Evolutionary conservation across 2,113 vertebrate species (phyloP), one percentile per base, ranked within the genome.

Genomic region (Bagarius yarrelli): DNA sequence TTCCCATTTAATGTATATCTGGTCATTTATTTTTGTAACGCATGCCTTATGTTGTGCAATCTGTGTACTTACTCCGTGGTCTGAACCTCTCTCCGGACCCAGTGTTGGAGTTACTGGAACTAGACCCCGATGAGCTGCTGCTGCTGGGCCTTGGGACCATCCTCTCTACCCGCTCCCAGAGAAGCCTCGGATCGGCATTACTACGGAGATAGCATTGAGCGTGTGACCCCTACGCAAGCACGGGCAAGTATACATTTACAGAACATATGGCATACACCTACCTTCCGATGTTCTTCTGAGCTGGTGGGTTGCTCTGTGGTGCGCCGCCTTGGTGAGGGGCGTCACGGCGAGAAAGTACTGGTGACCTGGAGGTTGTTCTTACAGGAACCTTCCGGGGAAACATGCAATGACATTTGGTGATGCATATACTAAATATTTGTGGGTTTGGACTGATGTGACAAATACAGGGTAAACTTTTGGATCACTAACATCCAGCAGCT

Each of bases 161-260:
- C 87, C 97, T 98, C 89, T 99, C 97, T 84, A 98, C 96, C 67
- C 96, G 94, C 86, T 98, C 97, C 97, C 97, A 98, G 34, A 99
- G 93, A 85, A 97, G 91, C 70, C 96, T 92, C 83, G 96, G 96
- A 88, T 99, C 97, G 59, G 95, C 94, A 81, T 93, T 97, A 87
- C 96, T 96, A 89, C 76, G n/a, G 73, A 76, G 13, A 30, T 23
- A 77, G 69, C 52, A 44, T 53, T 59, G 56, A 18, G 59, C 40
- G n/a, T 55, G 52, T 66, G 34, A 75, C n/a, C 56, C 8, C 78
- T 60, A 66, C 30, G 71, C 30, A 57, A 40, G 25, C 4, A 66
- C 25, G 78, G 23, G n/a, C 30, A 30, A 66, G 55, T 69, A 67
- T 18, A 57, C 14, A 18, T 27, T 14, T 1, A 19, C 66, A 83